Evolutionary conservation across 2,113 vertebrate genomes (phyloP).

Genomic region (Triplophysa rosa): DNA sequence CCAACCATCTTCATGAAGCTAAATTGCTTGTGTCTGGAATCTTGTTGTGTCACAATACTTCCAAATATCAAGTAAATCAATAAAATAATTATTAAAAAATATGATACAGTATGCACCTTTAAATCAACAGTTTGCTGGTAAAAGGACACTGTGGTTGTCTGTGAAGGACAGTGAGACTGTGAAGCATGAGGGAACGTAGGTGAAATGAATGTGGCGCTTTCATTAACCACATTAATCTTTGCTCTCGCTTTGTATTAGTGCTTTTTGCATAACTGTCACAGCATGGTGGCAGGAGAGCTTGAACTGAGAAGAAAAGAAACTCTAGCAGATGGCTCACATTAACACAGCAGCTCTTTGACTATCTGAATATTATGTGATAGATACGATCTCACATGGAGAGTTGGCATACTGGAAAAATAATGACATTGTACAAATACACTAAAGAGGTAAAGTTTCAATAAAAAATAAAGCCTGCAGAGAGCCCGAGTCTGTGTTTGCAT

Average conservation of each 20-base stretch:
- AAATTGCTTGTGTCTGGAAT: too few relatives aligned
- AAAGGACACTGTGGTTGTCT: background rate
- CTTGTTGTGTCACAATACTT: too few relatives aligned
- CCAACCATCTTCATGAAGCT: too few relatives aligned
- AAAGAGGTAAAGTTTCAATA: constrained; percentile 19
- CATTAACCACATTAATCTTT: constrained; percentile 29
- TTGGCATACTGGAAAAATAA: constrained; percentile 1
- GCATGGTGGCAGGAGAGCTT: constrained; percentile 28
- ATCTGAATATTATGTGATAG: constrained; percentile 28
- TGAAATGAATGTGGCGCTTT: constrained; percentile 28
- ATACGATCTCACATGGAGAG: constrained; percentile 23
- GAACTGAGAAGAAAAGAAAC: constrained; percentile 32
- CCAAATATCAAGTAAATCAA: too few relatives aligned
- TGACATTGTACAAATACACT: constrained; percentile 5
- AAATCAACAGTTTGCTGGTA: background rate
- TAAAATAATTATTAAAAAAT: background rate
- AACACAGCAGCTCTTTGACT: constrained; percentile 24
- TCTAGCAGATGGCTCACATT: constrained; percentile 26
- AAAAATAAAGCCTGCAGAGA: background rate
- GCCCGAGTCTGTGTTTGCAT: background rate
- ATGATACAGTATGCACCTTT: background rate
- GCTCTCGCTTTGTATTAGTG: constrained; percentile 24
- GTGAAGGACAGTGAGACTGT: background rate
- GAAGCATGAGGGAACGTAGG: background rate
- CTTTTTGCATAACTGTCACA: constrained; percentile 35